Base-by-base conservation (phyloP, 2,888 invertebrate species). In the Cylloceria caligata region DNA sequence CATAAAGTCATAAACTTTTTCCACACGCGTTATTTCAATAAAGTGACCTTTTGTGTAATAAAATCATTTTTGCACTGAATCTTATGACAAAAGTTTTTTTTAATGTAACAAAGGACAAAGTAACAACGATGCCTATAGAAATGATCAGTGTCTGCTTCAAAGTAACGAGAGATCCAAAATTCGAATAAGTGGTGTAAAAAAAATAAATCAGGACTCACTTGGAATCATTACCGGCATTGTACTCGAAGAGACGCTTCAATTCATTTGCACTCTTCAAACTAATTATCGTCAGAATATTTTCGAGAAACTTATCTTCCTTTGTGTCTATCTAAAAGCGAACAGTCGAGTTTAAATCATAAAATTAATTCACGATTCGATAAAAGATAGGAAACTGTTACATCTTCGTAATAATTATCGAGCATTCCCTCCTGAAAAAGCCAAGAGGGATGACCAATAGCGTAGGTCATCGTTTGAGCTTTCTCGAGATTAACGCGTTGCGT, bases 381-480 rank as follows among this genome's bases (percentile, higher is more conserved):
- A 16, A 16, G 9, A 45, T 0, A 16, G 0, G 5, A 45, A 45
- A 45, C n/a, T 67, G 34, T 75, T 86, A 97, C 95, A 47, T 95
- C 96, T 83, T 94, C 91, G 89, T 97, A 97, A 90, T 95, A 95
- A 62, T 93, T 92, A 87, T 97, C 95, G 62, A 97, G 91, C 69
- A 94, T 93, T 0, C 94, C 95, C 27, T 94, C 94, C 85, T 96
- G 94, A 64, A 95, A 94, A 1, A 97, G 93, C 96, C 97, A 97
- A 68, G 95, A 94, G 0, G 97, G 97, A 90, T 96, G 97, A 0
- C 97, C 97, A 85, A 97, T 95, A 75, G 96, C 95, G 73, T 95
- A 95, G 73, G 95, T 94, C 96, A 97, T 97, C 87, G 95, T 94
- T 47, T 94, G 94, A 2, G 95, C 96, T 91, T 97, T 97, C 85